A percentile compares a stretch with the other conserved stretches of the same genome.
phyloP scores from a whole-genome alignment of 2,113 vertebrate genomes.

The Nyctibius bracteatus region DNA sequence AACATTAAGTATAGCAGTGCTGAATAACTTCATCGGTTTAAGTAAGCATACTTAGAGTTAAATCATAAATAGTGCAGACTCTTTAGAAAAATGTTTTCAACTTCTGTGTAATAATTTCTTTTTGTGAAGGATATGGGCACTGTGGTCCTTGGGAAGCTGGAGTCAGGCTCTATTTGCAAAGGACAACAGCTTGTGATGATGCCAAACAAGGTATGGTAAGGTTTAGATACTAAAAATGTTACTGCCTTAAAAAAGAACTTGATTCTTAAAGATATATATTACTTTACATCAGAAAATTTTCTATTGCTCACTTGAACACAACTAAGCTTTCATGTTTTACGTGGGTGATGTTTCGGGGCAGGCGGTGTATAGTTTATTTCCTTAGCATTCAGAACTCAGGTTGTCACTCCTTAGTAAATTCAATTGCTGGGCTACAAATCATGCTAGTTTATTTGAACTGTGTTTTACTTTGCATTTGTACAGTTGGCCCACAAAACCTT shows the following conservation, averaged over 20 bases:
- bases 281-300: not conserved
- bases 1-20: not conserved
- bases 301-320: not conserved
- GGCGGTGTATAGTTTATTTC: not conserved
- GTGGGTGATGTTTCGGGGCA: not conserved
- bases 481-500: not conserved
- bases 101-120: not conserved
- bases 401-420: not conserved
- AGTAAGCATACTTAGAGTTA: not conserved
- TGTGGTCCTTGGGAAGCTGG: constrained; percentile 93
- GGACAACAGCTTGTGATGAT: constrained; percentile 97
- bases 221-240: not conserved
- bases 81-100: not conserved
- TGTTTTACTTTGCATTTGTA: not conserved
- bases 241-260: not conserved
- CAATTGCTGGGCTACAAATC: not conserved
- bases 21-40: not conserved
- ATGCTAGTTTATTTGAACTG: not conserved
- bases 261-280: not conserved
- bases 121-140: constrained; percentile 93
- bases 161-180: constrained; percentile 94
- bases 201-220: constrained; percentile 90
- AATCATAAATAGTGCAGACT: not conserved
- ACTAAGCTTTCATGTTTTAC: not conserved
- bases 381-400: not conserved